These are phyloP conservation scores for Apteryx owenii DNA, from an alignment of 2,113 vertebrate species.

Conservation along the genomic window DNA sequence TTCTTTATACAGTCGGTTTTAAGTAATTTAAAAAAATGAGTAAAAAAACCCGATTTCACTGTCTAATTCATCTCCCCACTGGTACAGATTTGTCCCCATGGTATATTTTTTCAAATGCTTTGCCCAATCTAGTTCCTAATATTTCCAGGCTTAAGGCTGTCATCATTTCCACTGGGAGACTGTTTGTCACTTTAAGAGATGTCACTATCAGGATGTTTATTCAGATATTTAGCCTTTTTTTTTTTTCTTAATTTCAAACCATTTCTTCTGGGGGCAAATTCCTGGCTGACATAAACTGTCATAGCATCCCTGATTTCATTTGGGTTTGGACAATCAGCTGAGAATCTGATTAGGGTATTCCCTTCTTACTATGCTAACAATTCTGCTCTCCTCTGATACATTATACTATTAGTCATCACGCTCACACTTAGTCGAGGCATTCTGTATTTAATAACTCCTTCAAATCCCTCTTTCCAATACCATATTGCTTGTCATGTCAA, in stretches of 20 bases:
- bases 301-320: conserved; percentile 35
- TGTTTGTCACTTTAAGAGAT: conserved; percentile 27
- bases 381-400: background rate
- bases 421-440: background rate
- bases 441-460: conserved; percentile 24
- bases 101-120: conserved; percentile 24
- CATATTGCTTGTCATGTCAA: conserved; percentile 20
- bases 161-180: background rate
- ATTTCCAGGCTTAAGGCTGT: background rate
- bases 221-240: conserved; percentile 30
- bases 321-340: background rate
- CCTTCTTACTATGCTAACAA: background rate
- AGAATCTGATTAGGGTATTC: conserved; percentile 4
- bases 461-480: background rate
- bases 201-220: background rate
- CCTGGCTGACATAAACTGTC: background rate
- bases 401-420: conserved; percentile 13
- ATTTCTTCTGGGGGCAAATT: background rate
- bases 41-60: background rate
- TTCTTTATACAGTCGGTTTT: background rate
- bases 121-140: conserved; percentile 31
- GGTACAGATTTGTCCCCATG: background rate
- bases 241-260: conserved; percentile 25
- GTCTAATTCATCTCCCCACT: background rate
- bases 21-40: background rate